Percentiles rank a stretch among this genome's conserved stretches.
phyloP scores from a whole-genome alignment of 1,140 invertebrate genomes.

The Pachypeltis micranthus region DNA sequence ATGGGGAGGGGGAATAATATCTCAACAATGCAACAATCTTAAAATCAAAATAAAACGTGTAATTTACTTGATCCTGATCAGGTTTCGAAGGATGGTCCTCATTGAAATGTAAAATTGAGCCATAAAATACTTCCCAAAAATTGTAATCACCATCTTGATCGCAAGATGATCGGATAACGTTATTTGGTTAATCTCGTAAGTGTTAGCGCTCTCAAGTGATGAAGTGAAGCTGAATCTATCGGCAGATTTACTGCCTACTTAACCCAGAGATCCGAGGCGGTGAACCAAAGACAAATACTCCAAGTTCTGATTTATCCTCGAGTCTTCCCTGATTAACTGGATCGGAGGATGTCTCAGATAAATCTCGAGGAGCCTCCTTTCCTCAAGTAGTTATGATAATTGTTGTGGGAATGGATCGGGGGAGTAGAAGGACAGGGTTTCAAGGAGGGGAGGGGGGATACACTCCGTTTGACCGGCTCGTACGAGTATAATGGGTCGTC shows the following conservation, averaged over 20 bases:
- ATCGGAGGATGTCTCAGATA: conserved; percentile 3
- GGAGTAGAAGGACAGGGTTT: too few species aligned
- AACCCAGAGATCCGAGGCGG: background rate
- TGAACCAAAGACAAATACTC: conserved; percentile 4
- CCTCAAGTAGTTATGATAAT: conserved; percentile 6
- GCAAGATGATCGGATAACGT: conserved; percentile 4
- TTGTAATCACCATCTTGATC: background rate
- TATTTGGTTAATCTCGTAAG: background rate
- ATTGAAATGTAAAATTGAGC: too few species aligned
- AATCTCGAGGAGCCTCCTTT: background rate
- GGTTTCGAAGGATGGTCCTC: too few species aligned
- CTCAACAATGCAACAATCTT: too few species aligned
- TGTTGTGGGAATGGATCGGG: background rate
- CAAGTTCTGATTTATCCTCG: background rate
- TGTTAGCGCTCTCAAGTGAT: background rate
- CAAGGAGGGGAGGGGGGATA: too few species aligned
- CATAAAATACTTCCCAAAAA: background rate
- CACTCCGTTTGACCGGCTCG: too few species aligned
- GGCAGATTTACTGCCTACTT: conserved; percentile 9
- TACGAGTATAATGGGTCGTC: too few species aligned
- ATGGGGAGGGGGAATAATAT: too few species aligned
- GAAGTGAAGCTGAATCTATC: conserved; percentile 1
- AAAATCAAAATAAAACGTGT: too few species aligned
- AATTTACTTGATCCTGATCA: too few species aligned
- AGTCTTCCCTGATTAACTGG: conserved; percentile 3